Conservation (phyloP, 2,797 vertebrate genomes). For the Anisognathus igniventris region DNA sequence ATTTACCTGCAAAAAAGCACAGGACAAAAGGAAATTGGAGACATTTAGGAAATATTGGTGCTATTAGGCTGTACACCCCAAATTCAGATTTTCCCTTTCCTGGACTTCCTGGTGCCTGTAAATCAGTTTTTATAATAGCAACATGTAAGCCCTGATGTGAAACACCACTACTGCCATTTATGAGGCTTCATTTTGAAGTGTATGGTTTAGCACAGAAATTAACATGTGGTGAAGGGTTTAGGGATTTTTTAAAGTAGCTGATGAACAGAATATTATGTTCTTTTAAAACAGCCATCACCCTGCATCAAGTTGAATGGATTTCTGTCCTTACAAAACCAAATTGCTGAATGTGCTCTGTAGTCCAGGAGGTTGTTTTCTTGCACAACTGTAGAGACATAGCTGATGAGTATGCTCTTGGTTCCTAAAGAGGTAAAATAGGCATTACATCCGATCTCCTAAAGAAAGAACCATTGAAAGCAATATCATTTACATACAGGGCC, state of each 20-base stretch:
- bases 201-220: background rate
- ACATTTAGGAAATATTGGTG: background rate
- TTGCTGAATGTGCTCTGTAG: background rate
- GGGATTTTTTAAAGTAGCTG: background rate
- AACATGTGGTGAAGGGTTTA: background rate
- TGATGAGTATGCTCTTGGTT: background rate
- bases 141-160: background rate
- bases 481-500: background rate
- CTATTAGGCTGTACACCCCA: background rate
- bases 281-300: background rate
- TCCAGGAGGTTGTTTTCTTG: background rate
- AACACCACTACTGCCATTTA: background rate
- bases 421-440: background rate
- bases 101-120: background rate
- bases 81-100: background rate
- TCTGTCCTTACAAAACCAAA: background rate
- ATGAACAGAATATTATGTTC: background rate
- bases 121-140: background rate
- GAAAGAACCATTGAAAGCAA: background rate
- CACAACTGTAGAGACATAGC: background rate
- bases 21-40: background rate
- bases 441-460: background rate
- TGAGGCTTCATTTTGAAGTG: background rate
- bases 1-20: background rate
- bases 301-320: background rate